phyloP scores from a whole-genome alignment of 2,888 invertebrate species.

The Spodoptera picta region DNA sequence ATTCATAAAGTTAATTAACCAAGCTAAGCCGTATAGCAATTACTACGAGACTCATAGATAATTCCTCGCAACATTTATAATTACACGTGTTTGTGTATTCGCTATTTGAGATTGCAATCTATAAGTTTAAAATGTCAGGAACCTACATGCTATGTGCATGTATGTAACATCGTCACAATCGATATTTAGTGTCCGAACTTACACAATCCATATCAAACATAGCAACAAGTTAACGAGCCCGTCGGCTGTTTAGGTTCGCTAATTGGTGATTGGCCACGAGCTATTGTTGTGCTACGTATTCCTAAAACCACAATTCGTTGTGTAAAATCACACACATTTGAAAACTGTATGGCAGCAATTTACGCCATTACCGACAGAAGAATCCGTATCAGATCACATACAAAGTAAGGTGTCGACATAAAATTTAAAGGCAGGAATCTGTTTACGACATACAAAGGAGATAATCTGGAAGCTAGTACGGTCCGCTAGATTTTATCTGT shows the following conservation, averaged over 20 bases:
- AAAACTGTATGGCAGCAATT: slow-evolving; percentile 3
- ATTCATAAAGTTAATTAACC: slow-evolving; percentile 24
- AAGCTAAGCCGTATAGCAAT: slow-evolving; percentile 3
- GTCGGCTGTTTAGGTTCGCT: slow-evolving; percentile 26
- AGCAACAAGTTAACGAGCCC: slow-evolving; percentile 38
- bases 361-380: not conserved
- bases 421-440: slow-evolving; percentile 33
- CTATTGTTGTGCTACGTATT: slow-evolving; percentile 21
- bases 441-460: slow-evolving; percentile 38
- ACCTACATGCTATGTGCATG: slow-evolving; percentile 9
- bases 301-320: slow-evolving; percentile 8
- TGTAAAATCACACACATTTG: not conserved
- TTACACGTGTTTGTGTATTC: slow-evolving; percentile 24
- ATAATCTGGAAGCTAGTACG: slow-evolving; percentile 39
- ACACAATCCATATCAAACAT: slow-evolving; percentile 7
- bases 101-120: slow-evolving; percentile 18
- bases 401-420: slow-evolving; percentile 19
- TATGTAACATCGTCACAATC: slow-evolving; percentile 17
- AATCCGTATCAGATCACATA: slow-evolving; percentile 4
- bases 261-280: slow-evolving; percentile 35
- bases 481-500: slow-evolving; percentile 38
- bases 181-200: slow-evolving; percentile 15
- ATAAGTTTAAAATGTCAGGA: slow-evolving; percentile 13
- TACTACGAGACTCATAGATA: slow-evolving; percentile 3
- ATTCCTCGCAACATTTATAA: slow-evolving; percentile 29